These are phyloP conservation scores for Scytalopus superciliaris DNA, from an alignment of 2,113 vertebrate genomes.

Conservation along the genomic window DNA sequence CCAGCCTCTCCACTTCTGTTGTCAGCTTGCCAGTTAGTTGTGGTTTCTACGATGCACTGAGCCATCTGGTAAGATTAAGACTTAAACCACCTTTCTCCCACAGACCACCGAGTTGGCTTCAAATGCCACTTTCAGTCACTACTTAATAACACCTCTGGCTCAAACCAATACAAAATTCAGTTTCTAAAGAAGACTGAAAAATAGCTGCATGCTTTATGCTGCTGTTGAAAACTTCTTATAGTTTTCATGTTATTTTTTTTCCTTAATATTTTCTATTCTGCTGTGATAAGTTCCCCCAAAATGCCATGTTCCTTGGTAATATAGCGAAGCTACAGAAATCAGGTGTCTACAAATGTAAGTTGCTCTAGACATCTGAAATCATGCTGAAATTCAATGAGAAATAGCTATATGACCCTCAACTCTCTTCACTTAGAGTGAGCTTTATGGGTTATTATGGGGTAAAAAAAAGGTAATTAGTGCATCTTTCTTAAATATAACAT, in stretches of 20 bases:
- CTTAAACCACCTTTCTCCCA: not conserved
- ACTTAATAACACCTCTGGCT: not conserved
- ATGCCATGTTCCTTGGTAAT: not conserved
- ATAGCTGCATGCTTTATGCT: not conserved
- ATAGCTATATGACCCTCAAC: not conserved
- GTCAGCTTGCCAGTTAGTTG: not conserved
- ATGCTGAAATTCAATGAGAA: not conserved
- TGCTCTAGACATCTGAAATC: not conserved
- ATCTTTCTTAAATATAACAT: not conserved
- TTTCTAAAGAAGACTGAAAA: not conserved
- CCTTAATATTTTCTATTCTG: not conserved
- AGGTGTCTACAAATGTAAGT: not conserved
- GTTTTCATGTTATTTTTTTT: not conserved
- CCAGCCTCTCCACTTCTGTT: not conserved
- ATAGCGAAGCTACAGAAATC: not conserved
- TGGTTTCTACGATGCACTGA: accelerated
- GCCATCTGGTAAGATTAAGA: not conserved
- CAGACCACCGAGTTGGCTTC: not conserved
- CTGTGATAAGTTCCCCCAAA: not conserved
- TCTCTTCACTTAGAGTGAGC: not conserved
- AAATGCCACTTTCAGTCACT: not conserved
- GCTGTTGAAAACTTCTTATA: not conserved
- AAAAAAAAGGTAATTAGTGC: not conserved
- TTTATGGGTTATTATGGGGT: not conserved
- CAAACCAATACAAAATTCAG: not conserved